Evolutionary conservation across 2,797 vertebrate species (phyloP).

Genomic region (Syncerus caffer): DNA sequence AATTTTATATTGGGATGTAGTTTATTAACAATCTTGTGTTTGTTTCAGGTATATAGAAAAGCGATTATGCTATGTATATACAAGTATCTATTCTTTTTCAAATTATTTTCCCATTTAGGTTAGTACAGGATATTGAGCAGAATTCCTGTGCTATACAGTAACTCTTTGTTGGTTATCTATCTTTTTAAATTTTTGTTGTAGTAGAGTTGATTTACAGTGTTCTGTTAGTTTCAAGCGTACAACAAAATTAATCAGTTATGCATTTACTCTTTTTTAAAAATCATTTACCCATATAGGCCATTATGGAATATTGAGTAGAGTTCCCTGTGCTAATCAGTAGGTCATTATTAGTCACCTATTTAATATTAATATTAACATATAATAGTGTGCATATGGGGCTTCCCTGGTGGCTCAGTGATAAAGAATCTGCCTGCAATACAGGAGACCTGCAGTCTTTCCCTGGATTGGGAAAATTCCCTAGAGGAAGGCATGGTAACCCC

Average conservation of each 20-base stretch:
- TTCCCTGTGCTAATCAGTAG: background rate
- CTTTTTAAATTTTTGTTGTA: background rate
- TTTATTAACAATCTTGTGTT: background rate
- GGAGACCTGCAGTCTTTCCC: background rate
- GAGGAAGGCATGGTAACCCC: background rate
- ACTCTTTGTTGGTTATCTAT: background rate
- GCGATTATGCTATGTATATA: background rate
- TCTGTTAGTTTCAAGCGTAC: background rate
- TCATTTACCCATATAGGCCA: background rate
- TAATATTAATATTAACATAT: background rate
- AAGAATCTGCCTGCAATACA: background rate
- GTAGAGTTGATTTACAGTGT: background rate
- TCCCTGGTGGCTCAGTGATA: background rate
- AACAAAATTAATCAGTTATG: background rate
- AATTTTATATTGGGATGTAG: background rate
- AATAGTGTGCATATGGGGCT: background rate
- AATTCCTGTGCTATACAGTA: background rate
- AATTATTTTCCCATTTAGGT: background rate
- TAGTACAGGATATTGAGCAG: background rate
- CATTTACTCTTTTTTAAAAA: background rate
- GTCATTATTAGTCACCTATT: background rate
- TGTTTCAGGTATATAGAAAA: background rate
- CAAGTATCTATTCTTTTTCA: background rate
- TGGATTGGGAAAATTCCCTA: background rate
- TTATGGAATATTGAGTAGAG: background rate